These are phyloP conservation scores for Acropternis orthonyx DNA, from an alignment of 2,797 vertebrate species.

Conservation along the genomic window DNA sequence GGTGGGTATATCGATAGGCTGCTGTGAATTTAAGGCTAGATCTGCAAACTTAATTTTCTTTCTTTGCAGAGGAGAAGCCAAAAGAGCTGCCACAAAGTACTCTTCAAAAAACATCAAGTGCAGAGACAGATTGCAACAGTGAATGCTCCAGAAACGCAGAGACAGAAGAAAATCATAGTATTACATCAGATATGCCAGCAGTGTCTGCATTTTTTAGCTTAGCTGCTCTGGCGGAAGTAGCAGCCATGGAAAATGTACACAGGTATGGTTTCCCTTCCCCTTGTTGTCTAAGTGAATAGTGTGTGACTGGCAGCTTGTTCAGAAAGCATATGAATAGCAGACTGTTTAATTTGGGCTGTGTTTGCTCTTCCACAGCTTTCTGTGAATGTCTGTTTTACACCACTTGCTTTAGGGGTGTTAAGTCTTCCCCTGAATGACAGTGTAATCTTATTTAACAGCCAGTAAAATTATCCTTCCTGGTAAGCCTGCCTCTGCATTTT, in stretches of 20 bases:
- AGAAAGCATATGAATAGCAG: not conserved
- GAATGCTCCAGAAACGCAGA: conserved; percentile 78
- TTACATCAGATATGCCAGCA: conserved; percentile 78
- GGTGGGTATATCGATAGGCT: not conserved
- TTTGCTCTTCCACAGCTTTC: conserved; percentile 6
- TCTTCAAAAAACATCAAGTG: conserved; percentile 74
- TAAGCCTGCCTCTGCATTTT: not conserved
- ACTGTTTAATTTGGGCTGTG: not conserved
- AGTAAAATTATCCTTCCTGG: not conserved
- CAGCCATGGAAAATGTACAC: conserved; percentile 98
- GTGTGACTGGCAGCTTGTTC: not conserved
- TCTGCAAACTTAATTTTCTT: not conserved
- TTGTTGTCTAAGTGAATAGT: not conserved
- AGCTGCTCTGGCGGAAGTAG: conserved; percentile 96
- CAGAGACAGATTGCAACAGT: conserved; percentile 85
- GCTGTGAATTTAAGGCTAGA: not conserved
- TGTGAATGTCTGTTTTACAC: not conserved
- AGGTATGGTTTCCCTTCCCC: conserved; percentile 75
- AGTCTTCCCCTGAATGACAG: not conserved
- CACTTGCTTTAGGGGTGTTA: not conserved
- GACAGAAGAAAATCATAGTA: conserved; percentile 76
- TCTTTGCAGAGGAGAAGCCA: conserved; percentile 85
- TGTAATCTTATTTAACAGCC: not conserved
- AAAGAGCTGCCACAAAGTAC: conserved; percentile 85
- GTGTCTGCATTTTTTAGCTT: conserved; percentile 94